Base-by-base conservation (phyloP, 2,797 vertebrate species). In the Pantherophis vulpinus region DNA sequence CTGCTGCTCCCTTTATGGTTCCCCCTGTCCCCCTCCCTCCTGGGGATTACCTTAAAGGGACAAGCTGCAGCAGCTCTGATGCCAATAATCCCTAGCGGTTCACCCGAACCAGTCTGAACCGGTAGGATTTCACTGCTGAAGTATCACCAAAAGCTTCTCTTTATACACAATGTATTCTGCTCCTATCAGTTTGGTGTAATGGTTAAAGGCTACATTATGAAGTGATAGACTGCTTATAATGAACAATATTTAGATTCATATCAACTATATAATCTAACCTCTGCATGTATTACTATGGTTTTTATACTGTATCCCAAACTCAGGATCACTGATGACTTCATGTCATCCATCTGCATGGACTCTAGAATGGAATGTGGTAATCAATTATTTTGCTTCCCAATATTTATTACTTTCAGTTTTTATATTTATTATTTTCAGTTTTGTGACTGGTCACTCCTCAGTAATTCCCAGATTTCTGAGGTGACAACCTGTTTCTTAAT, bases 401-500 rank as follows among this genome's bases (percentile, higher is more conserved):
- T 61, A 93, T 86, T 94, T 91, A 95, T 13, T 0, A 88, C 93
- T 90, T 88, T 63, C 92, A 91, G 6, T 74, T 54, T 54, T 54
- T 54, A 54, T 54, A 54, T 87, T 94, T 91, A 95, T 13, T 0
- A 87, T 92, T 90, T 88, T 63, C 92, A 91, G 5, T 74, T 51
- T 88, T 93, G 86, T 37, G 60, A 89, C 29, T 92, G 58, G 94
- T 92, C 37, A 91, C 92, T 94, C 13, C 47, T 92, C 93, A 95
- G 89, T 94, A 93, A 94, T 96, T 96, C 89, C 93, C 94, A 95
- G 91, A 95, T 47, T 93, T 92, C 92, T 83, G 4, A 95, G 95
- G 86, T 91, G 56, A 93, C 95, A 92, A 66, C 90, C 93, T 58
- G 86, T 94, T 95, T 86, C 96, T 96, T 95, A 92, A 20, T 95